Evolutionary conservation across 2,797 vertebrate species (phyloP).

Genomic region (Heliangelus exortis): DNA sequence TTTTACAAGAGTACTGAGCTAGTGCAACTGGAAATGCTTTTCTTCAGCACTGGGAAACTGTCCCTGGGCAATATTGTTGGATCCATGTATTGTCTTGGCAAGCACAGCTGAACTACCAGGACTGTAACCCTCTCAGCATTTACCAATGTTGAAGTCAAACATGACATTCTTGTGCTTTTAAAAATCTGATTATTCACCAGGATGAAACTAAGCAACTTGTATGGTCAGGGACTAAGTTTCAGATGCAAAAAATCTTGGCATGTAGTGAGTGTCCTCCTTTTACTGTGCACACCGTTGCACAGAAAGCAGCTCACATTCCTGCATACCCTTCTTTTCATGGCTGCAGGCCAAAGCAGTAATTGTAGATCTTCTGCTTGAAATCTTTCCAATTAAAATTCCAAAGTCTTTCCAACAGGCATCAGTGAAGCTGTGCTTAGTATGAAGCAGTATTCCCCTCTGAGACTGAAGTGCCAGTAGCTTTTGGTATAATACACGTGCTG

Average conservation of each 20-base stretch:
- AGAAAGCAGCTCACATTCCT: accelerated
- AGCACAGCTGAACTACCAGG: background rate
- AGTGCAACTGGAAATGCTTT: background rate
- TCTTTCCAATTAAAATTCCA: background rate
- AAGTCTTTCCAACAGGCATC: background rate
- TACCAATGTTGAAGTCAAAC: background rate
- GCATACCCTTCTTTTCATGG: background rate
- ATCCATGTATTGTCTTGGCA: background rate
- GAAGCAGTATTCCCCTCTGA: background rate
- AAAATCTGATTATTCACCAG: background rate
- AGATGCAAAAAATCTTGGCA: background rate
- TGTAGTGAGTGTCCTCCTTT: accelerated
- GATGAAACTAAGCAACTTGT: background rate
- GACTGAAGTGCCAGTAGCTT: background rate
- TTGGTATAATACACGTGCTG: background rate
- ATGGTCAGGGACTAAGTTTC: background rate
- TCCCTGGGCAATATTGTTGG: accelerated
- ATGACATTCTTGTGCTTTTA: background rate
- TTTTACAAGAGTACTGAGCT: background rate
- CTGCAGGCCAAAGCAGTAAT: background rate
- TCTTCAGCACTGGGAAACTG: background rate
- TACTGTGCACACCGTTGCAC: background rate
- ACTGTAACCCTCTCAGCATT: background rate
- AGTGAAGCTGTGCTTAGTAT: background rate
- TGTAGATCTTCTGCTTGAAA: background rate